Percentiles rank a stretch among this genome's conserved stretches.
Evolutionary conservation across 2,888 invertebrate species (phyloP).

Genomic region (Tiphia femorata): DNA sequence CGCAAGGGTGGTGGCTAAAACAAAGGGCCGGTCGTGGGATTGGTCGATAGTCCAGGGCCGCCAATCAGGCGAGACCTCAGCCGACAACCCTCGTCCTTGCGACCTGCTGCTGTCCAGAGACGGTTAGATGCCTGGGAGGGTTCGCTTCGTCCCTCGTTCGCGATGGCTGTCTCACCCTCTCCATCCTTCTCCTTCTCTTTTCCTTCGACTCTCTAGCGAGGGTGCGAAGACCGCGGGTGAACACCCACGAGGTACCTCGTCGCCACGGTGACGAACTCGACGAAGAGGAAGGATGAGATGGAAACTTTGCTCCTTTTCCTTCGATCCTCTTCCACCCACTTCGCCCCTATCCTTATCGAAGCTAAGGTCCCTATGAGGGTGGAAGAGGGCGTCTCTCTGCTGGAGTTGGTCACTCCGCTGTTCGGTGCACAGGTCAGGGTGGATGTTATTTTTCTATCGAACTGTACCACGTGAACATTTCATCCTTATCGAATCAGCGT

Average conservation of each 20-base stretch:
- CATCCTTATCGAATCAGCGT: too few species aligned
- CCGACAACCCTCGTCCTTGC: conserved; percentile 55
- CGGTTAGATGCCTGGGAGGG: conserved; percentile 41
- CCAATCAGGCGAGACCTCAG: conserved; percentile 66
- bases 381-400: too few species aligned
- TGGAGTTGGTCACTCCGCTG: too few species aligned
- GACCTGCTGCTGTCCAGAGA: conserved; percentile 47
- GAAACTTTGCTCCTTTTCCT: neutral
- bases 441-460: too few species aligned
- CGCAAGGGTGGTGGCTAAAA: conserved; percentile 64
- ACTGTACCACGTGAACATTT: too few species aligned
- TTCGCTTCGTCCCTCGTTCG: conserved; percentile 41
- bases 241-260: conserved; percentile 49
- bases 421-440: too few species aligned
- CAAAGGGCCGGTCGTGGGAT: conserved; percentile 65
- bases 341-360: too few species aligned
- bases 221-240: conserved; percentile 31
- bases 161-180: too few species aligned
- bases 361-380: too few species aligned
- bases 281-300: conserved; percentile 31
- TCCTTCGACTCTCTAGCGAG: too few species aligned
- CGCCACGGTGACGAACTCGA: conserved; percentile 58
- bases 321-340: neutral
- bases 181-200: too few species aligned
- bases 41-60: conserved; percentile 68